Evolutionary conservation across 2,888 invertebrate species (phyloP), one percentile per base, ranked within the genome.

Genomic region (Brachyptera risi): DNA sequence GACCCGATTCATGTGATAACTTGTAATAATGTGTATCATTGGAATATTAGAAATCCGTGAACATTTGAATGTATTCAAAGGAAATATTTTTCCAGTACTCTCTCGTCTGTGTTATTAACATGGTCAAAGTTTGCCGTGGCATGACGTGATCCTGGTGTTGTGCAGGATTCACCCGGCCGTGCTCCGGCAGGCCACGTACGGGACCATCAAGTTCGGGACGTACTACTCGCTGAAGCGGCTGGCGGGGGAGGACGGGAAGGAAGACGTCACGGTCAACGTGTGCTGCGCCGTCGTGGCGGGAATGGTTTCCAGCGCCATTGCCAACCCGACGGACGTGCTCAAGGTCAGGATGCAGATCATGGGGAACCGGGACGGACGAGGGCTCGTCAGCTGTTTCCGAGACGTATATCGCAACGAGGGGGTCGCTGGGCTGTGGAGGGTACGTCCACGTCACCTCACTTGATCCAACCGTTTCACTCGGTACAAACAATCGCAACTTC

Each of bases 191-290:
- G 91, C 95, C 27, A 94, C 93, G 38, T 96, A 96, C 78, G 96
- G 96, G 68, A 96, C 96, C 35, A 92, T 96, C 65, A 96, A 96
- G 78, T 96, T 96, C 74, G 96, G 96, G 67, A 91, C 94, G 11
- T 96, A 96, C 76, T 95, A 96, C 74, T 87, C 92, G 1, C 76
- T 96, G 68, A 95, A 96, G 76, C 81, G 85, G 71, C 75, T 83
- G 63, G 73, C 89, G 40, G 80, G 83, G 11, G 78, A 82, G 72
- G 72, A 75, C 59, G 71, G 75, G 42, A 79, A 77, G 17, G 81
- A 83, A 69, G 77, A 76, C 63, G 75, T 88, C n/a, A 77, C 82
- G 69, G 79, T 84, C 9, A 86, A 91, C 78, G 84, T 94, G 19
- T 77, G 85, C 65, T 95, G 94, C 77, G 95, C 92, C 24, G 86